Conservation (phyloP, 1,140 invertebrate genomes). For the Harlomillsia oculata region DNA sequence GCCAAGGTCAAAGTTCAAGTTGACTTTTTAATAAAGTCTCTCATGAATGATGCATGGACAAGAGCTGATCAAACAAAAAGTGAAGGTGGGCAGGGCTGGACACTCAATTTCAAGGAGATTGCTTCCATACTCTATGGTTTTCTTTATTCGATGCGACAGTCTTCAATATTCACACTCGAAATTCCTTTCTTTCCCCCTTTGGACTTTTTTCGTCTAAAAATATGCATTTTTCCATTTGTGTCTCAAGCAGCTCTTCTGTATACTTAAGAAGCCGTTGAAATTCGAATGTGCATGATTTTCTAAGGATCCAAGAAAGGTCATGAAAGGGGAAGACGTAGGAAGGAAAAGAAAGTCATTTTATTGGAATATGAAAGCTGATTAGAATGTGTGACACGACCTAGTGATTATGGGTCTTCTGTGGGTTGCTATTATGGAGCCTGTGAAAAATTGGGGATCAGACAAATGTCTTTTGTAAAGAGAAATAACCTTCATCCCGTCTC, state of each 20-base stretch:
- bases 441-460: conserved; percentile 10
- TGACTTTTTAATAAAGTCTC: conserved; percentile 14
- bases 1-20: too few relatives aligned
- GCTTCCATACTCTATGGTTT: not conserved
- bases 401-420: conserved; percentile 1
- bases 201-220: too few relatives aligned
- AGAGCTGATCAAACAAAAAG: conserved; percentile 13
- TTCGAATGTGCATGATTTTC: too few relatives aligned
- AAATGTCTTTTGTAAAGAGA: conserved; percentile 3
- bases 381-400: conserved; percentile 7
- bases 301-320: too few relatives aligned
- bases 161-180: not conserved
- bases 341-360: conserved; percentile 4
- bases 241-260: too few relatives aligned
- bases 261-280: too few relatives aligned
- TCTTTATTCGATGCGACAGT: not conserved
- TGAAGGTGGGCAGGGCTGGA: conserved; percentile 14
- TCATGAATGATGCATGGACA: conserved; percentile 16
- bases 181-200: not conserved
- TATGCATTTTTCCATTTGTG: too few relatives aligned
- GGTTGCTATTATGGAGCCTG: not conserved
- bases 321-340: too few relatives aligned
- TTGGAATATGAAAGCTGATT: conserved; percentile 9
- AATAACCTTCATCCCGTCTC: too few relatives aligned
- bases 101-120: conserved; percentile 3